Conservation (phyloP, 2,113 vertebrate species). For the Pedetes capensis region DNA sequence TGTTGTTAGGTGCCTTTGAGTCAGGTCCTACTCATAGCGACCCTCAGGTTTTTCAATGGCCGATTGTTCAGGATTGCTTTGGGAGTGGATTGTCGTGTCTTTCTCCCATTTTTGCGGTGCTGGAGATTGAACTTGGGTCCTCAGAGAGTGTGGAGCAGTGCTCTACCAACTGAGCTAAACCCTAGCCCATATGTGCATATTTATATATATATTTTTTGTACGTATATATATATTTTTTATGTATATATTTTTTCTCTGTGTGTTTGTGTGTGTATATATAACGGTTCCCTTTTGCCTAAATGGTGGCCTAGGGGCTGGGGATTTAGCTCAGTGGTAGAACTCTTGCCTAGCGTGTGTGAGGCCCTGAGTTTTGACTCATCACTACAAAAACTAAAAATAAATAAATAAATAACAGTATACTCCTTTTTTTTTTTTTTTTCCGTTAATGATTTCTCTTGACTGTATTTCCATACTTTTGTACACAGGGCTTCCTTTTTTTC, state of each 20-base stretch:
- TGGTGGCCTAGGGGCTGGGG: neutral
- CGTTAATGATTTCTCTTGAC: neutral
- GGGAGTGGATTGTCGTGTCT: no score
- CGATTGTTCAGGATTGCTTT: no score
- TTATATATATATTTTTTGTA: neutral
- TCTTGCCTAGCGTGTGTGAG: neutral
- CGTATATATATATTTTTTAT: neutral
- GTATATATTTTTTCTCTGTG: neutral
- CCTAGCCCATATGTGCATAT: no score
- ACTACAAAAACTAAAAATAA: no score
- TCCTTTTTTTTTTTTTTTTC: slow-evolving; percentile 32
- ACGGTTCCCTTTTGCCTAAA: neutral
- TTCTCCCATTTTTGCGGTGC: no score
- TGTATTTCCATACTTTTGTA: slow-evolving; percentile 22
- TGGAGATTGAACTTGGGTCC: no score
- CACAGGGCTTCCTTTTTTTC: neutral
- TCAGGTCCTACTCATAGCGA: no score
- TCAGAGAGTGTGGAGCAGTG: no score
- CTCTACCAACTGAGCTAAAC: no score
- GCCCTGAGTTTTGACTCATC: neutral
- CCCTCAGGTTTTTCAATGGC: no score
- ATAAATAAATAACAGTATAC: neutral
- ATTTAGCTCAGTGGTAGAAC: neutral
- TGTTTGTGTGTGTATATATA: neutral
- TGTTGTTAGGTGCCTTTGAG: no score